Evolutionary conservation across 2,113 vertebrate species (phyloP).

Genomic region (Stegostoma tigrinum): DNA sequence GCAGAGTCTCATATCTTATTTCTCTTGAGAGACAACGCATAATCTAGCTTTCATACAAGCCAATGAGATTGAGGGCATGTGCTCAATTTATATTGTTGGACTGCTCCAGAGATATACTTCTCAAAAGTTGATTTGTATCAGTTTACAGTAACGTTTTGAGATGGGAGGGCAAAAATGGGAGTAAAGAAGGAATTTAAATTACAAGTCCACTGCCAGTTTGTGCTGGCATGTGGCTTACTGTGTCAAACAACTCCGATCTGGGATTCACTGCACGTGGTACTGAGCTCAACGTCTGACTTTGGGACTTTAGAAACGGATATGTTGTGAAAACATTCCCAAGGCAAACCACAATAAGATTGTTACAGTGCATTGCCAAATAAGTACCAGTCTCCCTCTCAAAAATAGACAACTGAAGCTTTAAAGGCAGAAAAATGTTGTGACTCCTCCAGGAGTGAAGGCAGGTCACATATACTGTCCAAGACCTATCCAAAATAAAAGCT

Average conservation of each 20-base stretch:
- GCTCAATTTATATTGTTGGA: not conserved
- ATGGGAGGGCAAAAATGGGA: not conserved
- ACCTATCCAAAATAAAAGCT: not conserved
- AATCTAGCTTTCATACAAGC: not conserved
- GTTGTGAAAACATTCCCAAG: not conserved
- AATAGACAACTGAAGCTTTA: not conserved
- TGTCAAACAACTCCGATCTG: not conserved
- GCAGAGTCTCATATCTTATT: not conserved
- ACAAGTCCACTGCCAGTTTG: not conserved
- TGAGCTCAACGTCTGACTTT: not conserved
- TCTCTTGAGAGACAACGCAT: not conserved
- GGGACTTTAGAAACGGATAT: not conserved
- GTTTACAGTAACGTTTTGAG: not conserved
- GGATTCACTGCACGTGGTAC: not conserved
- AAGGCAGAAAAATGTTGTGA: not conserved
- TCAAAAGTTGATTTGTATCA: not conserved
- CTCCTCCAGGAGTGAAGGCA: not conserved
- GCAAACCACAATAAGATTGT: not conserved
- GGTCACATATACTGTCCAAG: not conserved
- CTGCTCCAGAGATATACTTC: not conserved
- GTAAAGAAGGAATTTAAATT: not conserved
- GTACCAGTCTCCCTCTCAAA: not conserved
- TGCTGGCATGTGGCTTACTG: not conserved
- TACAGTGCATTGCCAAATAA: not conserved
- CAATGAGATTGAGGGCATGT: not conserved